Conservation (phyloP, 2,797 vertebrate genomes). For the Takifugu rubripes region DNA sequence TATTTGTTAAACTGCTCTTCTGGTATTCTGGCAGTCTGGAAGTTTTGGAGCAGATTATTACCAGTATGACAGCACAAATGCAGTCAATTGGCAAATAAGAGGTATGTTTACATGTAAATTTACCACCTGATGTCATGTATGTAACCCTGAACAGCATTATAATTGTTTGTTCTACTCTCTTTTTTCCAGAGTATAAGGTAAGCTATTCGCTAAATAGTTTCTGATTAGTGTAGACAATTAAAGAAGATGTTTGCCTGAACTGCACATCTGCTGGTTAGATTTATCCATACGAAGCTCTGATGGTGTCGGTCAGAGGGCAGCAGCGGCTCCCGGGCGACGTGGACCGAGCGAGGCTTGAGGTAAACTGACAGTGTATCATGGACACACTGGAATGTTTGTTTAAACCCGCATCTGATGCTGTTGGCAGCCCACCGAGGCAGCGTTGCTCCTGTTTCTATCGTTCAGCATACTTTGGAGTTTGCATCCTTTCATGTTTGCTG, state of each 20-base stretch:
- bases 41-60: conserved; percentile 87
- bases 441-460: too few species aligned
- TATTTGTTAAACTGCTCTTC: conserved; percentile 13
- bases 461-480: too few species aligned
- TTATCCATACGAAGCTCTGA: conserved; percentile 88
- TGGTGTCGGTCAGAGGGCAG: conserved; percentile 90
- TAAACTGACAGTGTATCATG: conserved; percentile 43
- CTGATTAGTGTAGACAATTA: too few species aligned
- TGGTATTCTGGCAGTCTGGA: conserved; percentile 78
- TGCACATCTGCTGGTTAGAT: conserved; percentile 71
- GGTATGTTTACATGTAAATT: conserved; percentile 60
- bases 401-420: too few species aligned
- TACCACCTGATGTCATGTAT: background rate
- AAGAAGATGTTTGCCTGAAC: too few species aligned
- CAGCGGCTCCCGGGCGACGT: conserved; percentile 87
- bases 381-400: background rate
- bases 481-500: too few species aligned
- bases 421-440: too few species aligned
- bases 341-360: conserved; percentile 92
- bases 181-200: conserved; percentile 94
- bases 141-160: background rate
- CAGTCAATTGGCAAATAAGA: conserved; percentile 95
- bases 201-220: conserved; percentile 19
- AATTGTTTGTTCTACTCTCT: conserved; percentile 20
- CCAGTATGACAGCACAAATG: conserved; percentile 91